These are phyloP conservation scores for Leistus spinibarbis DNA, from an alignment of 2,888 invertebrate species.

Conservation along the genomic window DNA sequence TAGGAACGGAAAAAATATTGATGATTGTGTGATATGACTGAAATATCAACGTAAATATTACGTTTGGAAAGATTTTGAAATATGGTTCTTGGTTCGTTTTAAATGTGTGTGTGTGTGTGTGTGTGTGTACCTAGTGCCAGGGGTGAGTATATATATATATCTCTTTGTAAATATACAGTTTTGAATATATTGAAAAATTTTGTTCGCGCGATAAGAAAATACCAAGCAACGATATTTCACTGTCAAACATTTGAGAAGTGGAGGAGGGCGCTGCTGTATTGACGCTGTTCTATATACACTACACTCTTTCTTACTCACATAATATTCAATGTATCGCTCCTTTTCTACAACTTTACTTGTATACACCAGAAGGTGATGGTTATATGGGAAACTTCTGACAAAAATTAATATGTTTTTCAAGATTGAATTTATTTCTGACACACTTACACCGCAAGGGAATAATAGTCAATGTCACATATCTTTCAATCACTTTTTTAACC, in stretches of 20 bases:
- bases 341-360: background rate
- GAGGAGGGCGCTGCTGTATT: background rate
- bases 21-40: background rate
- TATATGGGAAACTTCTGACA: constrained; percentile 6
- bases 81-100: too few species aligned
- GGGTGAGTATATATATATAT: constrained; percentile 3
- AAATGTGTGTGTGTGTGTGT: background rate
- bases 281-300: too few species aligned
- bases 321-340: background rate
- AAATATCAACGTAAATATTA: background rate
- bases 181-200: constrained; percentile 32
- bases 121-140: background rate
- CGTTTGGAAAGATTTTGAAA: background rate
- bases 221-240: constrained; percentile 25
- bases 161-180: constrained; percentile 28
- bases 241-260: constrained; percentile 25
- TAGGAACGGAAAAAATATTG: background rate
- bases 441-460: constrained; percentile 12
- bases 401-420: constrained; percentile 34
- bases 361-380: background rate
- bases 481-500: background rate
- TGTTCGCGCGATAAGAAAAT: constrained; percentile 28
- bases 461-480: background rate
- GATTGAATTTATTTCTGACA: constrained; percentile 34
- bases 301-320: background rate